Base-by-base conservation (phyloP, 2,888 invertebrate genomes). In the Macrophya annulata region DNA sequence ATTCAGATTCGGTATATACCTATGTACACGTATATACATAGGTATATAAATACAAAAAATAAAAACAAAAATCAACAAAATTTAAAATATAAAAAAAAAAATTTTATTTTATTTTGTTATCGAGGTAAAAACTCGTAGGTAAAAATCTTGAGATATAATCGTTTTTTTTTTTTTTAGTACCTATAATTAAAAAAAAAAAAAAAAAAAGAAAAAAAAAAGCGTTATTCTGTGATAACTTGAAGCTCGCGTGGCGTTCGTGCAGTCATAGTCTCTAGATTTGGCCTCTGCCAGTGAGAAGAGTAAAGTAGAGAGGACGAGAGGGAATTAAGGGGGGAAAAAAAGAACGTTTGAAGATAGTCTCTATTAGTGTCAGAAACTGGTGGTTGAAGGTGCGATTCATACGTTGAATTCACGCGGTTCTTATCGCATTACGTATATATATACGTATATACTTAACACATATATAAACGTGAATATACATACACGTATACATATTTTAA, bases 391-490 rank as follows among this genome's bases (percentile, higher is more conserved):
- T 83, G 21, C 45, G 65, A 48, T 68, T 65, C 82, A 83, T 83
- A 83, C 82, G 45, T 55, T 68, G 48, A 48, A 83, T 83, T 48
- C 82, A 83, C 82, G 82, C 68, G 82, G 43, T 83, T 68, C 76
- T 86, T 86, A 86, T 86, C 85, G 81, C 76, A 71, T 62, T 40
- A 74, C 59, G 45, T 40, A 21, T 17, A 31, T 10, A n/a, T n/a
- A n/a, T n/a, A n/a, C n/a, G n/a, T n/a, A n/a, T n/a, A 17, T 48
- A 48, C 45, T 21, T 15, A 17, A 77, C 48, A 48, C 37, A 15
- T 31, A 37, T n/a, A 25, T 8, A 45, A 10, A 21, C 45, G n/a
- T n/a, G n/a, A n/a, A 10, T 15, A 8, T 8, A n/a, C 59, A 45
- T 43, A 25, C 21, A 10, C 17, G 9, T 25, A 12, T 12, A 68